phyloP scores from a whole-genome alignment of 2,888 invertebrate species.

The Spodoptera littoralis region DNA sequence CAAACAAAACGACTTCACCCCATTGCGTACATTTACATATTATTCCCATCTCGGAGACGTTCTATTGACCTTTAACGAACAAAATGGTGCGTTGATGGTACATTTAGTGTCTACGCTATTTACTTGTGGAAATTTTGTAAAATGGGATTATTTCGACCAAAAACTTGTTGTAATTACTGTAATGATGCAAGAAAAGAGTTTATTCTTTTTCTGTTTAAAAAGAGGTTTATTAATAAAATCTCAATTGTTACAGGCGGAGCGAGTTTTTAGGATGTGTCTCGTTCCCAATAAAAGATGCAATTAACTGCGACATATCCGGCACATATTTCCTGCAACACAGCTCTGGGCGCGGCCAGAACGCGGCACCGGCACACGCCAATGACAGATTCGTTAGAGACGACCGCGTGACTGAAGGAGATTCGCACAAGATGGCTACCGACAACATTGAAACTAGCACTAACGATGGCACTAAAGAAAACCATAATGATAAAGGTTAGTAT shows the following conservation, averaged over 20 bases:
- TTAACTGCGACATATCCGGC: conserved; percentile 91
- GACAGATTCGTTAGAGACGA: conserved; percentile 69
- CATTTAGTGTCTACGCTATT: conserved; percentile 15
- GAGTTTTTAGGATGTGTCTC: conserved; percentile 98
- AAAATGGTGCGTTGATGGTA: conserved; percentile 19
- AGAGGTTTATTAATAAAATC: conserved; percentile 12
- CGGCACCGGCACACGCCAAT: conserved; percentile 67
- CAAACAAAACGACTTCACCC: conserved; percentile 44
- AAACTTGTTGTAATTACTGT: too few relatives aligned
- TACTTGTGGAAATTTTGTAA: too few relatives aligned
- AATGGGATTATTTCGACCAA: too few relatives aligned
- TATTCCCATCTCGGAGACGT: conserved; percentile 34
- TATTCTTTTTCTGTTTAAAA: too few relatives aligned
- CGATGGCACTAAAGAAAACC: conserved; percentile 81
- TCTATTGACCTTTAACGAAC: conserved; percentile 44
- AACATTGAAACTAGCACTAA: conserved; percentile 84
- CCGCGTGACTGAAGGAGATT: conserved; percentile 73
- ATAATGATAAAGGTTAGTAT: conserved; percentile 79
- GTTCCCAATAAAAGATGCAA: conserved; percentile 94
- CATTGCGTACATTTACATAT: conserved; percentile 46
- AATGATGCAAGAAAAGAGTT: too few relatives aligned
- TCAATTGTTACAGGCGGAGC: conserved; percentile 93
- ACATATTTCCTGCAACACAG: conserved; percentile 92
- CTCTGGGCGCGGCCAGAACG: conserved; percentile 68
- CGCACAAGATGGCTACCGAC: conserved; percentile 85